Base-by-base conservation (phyloP, 2,797 vertebrate genomes). In the Sebastes hubbsi region DNA sequence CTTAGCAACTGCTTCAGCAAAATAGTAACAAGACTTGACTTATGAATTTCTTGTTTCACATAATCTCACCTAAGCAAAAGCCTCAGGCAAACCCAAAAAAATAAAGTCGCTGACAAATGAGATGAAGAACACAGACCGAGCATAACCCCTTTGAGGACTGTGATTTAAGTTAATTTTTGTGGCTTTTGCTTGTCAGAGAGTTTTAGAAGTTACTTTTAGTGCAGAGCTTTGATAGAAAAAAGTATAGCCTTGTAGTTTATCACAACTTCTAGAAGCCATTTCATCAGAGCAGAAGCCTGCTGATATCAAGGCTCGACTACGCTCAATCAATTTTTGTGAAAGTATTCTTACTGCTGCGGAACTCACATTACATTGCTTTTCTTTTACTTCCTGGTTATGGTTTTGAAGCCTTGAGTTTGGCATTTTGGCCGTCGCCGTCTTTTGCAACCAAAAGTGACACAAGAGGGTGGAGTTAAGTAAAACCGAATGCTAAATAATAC, bases 1-100 rank as follows among this genome's bases (percentile, higher is more conserved):
- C 94, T 91, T 93, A 94, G 92, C 92, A 93, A 95, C 90, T 75
- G 91, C 86, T 72, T 78, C 64, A 55, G 86, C 34, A 76, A 91
- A 88, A 90, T 67, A 79, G 81, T 78, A 79, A 78, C 86, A 73
- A 60, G 75, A 82, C 73, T 73, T 60, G 69, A 83, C 78, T 84
- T 83, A 32, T 76, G 80, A 81, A 83, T 79, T 76, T 83, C 71
- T 90, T 76, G 64, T 83, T 80, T 88, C 80, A 87, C 60, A 81
- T 81, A 69, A 79, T 78, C 78, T 89, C 88, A 89, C 84, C 89
- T 88, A 55, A 81, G 84, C 30, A 76, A 82, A 80, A 74, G 65
- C 64, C 75, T 62, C 72, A 56, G 64, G 72, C 65, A 62, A 63
- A 78, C 27, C 13, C 13, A 68, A 84, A 58, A 54, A 38, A 32